phyloP scores from a whole-genome alignment of 2,113 vertebrate species.

The Plecturocebus donacophilus region DNA sequence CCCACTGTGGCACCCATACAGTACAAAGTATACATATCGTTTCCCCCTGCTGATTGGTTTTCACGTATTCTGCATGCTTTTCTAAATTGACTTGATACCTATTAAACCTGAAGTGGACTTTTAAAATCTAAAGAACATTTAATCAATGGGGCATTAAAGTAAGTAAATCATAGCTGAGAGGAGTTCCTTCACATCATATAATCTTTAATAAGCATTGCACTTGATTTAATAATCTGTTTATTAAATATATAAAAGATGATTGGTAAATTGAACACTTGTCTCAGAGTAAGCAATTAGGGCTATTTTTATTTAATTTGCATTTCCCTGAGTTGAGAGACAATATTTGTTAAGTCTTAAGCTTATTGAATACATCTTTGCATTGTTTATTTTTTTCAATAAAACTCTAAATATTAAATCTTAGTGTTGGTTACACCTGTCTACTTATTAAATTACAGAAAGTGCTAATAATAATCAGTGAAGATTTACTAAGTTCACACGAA shows the following conservation, averaged over 20 bases:
- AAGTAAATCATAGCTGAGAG: slow-evolving; percentile 74
- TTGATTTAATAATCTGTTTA: slow-evolving; percentile 85
- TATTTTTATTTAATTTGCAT: slow-evolving; percentile 78
- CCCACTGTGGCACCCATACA: not conserved
- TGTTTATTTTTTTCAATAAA: slow-evolving; percentile 75
- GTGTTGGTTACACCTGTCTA: slow-evolving; percentile 68
- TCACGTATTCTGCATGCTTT: not conserved
- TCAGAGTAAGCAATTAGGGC: slow-evolving; percentile 74
- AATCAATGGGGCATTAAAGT: slow-evolving; percentile 78
- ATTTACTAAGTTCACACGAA: slow-evolving; percentile 76
- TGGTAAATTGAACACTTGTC: slow-evolving; percentile 79
- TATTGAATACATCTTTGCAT: slow-evolving; percentile 69
- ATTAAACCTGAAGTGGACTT: slow-evolving; percentile 72
- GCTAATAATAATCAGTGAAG: slow-evolving; percentile 61
- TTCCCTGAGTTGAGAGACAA: slow-evolving; percentile 78
- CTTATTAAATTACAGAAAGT: slow-evolving; percentile 74
- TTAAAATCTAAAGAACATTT: slow-evolving; percentile 75
- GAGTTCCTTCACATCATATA: slow-evolving; percentile 75
- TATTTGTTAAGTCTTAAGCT: slow-evolving; percentile 79
- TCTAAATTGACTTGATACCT: slow-evolving; percentile 59
- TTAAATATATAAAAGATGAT: slow-evolving; percentile 80
- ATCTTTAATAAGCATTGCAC: slow-evolving; percentile 69
- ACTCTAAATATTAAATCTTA: slow-evolving; percentile 79
- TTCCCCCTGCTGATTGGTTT: not conserved
- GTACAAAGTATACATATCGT: not conserved